phyloP scores from a whole-genome alignment of 2,888 invertebrate genomes.

The Parnassius smintheus region DNA sequence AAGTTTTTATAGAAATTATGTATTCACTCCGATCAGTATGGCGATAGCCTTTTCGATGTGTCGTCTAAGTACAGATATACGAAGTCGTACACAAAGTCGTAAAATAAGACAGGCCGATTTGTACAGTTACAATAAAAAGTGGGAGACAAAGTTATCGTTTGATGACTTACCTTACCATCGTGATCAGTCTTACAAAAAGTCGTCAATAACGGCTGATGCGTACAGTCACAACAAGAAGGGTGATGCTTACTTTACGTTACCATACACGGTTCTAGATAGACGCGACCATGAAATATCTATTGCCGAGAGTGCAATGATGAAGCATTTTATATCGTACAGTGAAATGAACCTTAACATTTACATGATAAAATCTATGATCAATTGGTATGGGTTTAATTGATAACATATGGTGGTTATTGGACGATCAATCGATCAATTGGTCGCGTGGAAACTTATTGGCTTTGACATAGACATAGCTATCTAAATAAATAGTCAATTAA shows the following conservation, averaged over 20 bases:
- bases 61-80: not conserved
- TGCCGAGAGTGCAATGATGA: slow-evolving; percentile 7
- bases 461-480: slow-evolving; percentile 6
- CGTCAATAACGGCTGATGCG: not conserved
- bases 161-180: too few species aligned
- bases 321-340: slow-evolving; percentile 6
- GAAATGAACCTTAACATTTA: slow-evolving; percentile 1
- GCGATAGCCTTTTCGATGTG: too few species aligned
- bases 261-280: not conserved
- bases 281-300: slow-evolving; percentile 8
- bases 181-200: not conserved
- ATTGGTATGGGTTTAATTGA: slow-evolving; percentile 6
- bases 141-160: too few species aligned
- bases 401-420: slow-evolving; percentile 16
- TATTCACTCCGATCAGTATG: too few species aligned
- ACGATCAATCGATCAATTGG: slow-evolving; percentile 5
- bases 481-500: slow-evolving; percentile 4
- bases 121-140: too few species aligned
- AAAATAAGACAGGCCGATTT: not conserved
- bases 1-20: too few species aligned
- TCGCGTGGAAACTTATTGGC: slow-evolving; percentile 6
- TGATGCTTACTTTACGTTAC: not conserved
- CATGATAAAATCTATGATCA: slow-evolving; percentile 1
- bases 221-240: too few species aligned
- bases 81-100: not conserved